Base-by-base conservation (phyloP, 2,888 invertebrate species). In the Trichopria drosophilae region DNA sequence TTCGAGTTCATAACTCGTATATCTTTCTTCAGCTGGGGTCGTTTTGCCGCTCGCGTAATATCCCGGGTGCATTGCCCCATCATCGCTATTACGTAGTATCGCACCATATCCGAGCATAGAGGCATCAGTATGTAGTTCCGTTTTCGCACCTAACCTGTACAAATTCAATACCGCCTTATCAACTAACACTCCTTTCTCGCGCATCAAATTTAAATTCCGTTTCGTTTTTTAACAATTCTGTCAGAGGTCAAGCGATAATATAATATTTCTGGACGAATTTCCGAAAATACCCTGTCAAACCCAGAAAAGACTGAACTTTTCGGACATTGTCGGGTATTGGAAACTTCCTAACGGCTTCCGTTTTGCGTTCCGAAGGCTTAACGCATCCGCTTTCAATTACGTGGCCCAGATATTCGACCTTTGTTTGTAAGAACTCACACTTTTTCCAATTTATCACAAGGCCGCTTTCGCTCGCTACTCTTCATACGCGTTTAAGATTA, bases 41-140 rank as follows among this genome's bases (percentile, higher is more conserved):
- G 63, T 63, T 28, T 61, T 62, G 3, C 58, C 45, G 10, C 61
- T 64, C 23, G 60, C 55, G 35, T 49, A 64, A 28, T 58, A 58
- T 3, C 59, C 53, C 0, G 59, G 59, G 32, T 63, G 58, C 12
- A 58, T 34, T 9, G 12, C 6, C 3, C 22, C 22, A 29, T 54
- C 57, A 3, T 36, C 42, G 16, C 9, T 18, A n/a, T 23, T 20
- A 19, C 37, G n/a, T 7, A 49, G 20, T 2, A 55, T 50, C 3
- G 54, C 52, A 3, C 54, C 57, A 12, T 46, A 52, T 3, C 52
- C 57, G 12, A 35, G 24, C 26, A 20, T 45, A 3, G 47, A 58
- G 4, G 55, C n/a, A n/a, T n/a, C n/a, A n/a, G n/a, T n/a, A n/a
- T n/a, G n/a, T n/a, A n/a, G n/a, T n/a, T n/a, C n/a, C 6, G 53